A percentile compares a stretch with the other conserved stretches of the same genome.
These are phyloP conservation scores for Clinocottus analis DNA, from an alignment of 2,113 vertebrate species.

Conservation along the genomic window DNA sequence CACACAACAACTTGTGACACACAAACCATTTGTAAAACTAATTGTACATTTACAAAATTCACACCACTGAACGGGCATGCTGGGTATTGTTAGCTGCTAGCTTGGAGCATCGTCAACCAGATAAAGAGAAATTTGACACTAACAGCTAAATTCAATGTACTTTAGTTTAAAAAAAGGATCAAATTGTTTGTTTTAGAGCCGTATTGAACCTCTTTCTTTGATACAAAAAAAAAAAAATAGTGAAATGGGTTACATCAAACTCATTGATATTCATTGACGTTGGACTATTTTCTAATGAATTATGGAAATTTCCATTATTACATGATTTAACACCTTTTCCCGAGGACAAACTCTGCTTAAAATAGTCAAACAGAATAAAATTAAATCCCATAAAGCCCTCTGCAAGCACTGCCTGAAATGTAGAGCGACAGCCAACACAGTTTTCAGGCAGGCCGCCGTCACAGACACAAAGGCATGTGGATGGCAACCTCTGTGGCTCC, in stretches of 20 bases:
- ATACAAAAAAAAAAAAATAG: not conserved
- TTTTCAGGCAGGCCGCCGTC: slow-evolving; percentile 11
- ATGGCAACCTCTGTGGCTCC: slow-evolving; percentile 45
- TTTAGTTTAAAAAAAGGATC: not conserved
- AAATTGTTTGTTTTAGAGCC: not conserved
- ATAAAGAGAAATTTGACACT: not conserved
- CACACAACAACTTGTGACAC: not conserved
- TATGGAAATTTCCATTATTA: not conserved
- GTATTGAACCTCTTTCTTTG: not conserved
- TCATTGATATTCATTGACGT: not conserved
- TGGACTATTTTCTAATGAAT: not conserved
- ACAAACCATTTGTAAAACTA: not conserved
- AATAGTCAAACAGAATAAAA: not conserved
- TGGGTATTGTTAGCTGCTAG: not conserved
- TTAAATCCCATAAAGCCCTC: not conserved
- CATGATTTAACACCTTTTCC: not conserved
- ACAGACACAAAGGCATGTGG: slow-evolving; percentile 40
- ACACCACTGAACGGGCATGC: too few relatives aligned
- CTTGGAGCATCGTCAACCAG: not conserved
- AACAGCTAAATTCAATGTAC: not conserved
- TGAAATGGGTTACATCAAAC: not conserved
- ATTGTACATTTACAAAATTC: not conserved
- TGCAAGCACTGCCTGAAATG: not conserved
- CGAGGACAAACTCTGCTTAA: not conserved
- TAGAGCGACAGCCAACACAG: not conserved